Percentiles rank a stretch among this genome's conserved stretches.
Evolutionary conservation across 1,140 invertebrate genomes (phyloP).

Genomic region (Pseudomyrmex cubaensis): DNA sequence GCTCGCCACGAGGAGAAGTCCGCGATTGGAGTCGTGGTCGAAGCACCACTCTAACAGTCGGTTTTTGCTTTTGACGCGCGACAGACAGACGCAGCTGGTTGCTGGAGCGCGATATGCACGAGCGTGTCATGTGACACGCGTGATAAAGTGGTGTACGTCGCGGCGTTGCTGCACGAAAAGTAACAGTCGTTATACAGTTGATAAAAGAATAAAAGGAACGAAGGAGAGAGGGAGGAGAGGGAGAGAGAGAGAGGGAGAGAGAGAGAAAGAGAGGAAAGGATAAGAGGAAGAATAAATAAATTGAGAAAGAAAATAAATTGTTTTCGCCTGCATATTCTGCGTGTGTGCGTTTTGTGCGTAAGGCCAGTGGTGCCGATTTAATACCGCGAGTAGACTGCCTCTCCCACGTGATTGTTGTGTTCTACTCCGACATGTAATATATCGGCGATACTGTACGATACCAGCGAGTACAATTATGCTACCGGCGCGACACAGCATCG

Average conservation of each 20-base stretch:
- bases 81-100: constrained; percentile 57
- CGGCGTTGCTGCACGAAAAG: constrained; percentile 40
- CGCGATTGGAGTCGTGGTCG: constrained; percentile 50
- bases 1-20: constrained; percentile 74
- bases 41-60: constrained; percentile 73
- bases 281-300: neutral
- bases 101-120: constrained; percentile 61
- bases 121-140: constrained; percentile 80
- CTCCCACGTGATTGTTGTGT: constrained; percentile 27
- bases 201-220: neutral
- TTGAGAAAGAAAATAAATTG: constrained; percentile 25
- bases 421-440: neutral
- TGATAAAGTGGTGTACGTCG: constrained; percentile 63
- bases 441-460: constrained; percentile 1
- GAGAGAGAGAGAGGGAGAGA: neutral
- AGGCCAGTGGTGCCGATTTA: constrained; percentile 11
- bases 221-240: neutral
- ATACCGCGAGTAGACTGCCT: constrained; percentile 12
- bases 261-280: neutral
- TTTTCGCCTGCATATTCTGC: neutral
- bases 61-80: constrained; percentile 77
- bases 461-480: constrained; percentile 64
- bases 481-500: constrained; percentile 46
- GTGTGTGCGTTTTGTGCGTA: neutral
- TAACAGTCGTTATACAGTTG: neutral